These are phyloP conservation scores for Climacteris rufus DNA, from an alignment of 2,113 vertebrate genomes.

Conservation along the genomic window DNA sequence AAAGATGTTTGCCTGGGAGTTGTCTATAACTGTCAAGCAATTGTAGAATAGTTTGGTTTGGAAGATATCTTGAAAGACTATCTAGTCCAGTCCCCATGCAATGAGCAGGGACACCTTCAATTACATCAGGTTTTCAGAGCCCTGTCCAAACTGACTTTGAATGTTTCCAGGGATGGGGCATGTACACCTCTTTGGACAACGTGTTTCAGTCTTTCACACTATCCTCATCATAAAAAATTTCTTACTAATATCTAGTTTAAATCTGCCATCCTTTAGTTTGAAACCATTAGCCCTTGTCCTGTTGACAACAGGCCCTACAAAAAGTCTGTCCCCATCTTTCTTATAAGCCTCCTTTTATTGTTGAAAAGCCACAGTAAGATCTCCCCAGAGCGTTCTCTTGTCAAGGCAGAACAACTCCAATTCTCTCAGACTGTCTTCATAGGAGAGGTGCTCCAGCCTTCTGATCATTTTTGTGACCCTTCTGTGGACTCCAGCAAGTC, in stretches of 20 bases:
- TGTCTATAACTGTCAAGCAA: not conserved
- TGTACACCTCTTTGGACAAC: not conserved
- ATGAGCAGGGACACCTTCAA: not conserved
- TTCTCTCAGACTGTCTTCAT: not conserved
- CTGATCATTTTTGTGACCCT: not conserved
- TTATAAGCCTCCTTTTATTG: not conserved
- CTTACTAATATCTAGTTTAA: not conserved
- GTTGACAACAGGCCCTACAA: not conserved
- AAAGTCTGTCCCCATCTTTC: not conserved
- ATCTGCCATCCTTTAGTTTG: not conserved
- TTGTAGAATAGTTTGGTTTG: not conserved
- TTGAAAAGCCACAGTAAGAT: not conserved
- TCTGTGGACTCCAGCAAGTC: not conserved
- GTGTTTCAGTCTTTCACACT: not conserved
- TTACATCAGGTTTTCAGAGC: not conserved
- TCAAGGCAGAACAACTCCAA: not conserved
- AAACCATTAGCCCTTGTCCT: not conserved
- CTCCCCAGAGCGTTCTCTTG: not conserved
- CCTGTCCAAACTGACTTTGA: fast-evolving
- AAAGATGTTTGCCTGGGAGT: not conserved
- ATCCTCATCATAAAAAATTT: not conserved
- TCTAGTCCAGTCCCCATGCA: not conserved
- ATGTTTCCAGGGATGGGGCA: not conserved
- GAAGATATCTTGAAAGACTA: not conserved
- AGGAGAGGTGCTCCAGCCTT: not conserved